phyloP scores from a whole-genome alignment of 1,140 invertebrate genomes.

The Caenorhabditis briggsae region DNA sequence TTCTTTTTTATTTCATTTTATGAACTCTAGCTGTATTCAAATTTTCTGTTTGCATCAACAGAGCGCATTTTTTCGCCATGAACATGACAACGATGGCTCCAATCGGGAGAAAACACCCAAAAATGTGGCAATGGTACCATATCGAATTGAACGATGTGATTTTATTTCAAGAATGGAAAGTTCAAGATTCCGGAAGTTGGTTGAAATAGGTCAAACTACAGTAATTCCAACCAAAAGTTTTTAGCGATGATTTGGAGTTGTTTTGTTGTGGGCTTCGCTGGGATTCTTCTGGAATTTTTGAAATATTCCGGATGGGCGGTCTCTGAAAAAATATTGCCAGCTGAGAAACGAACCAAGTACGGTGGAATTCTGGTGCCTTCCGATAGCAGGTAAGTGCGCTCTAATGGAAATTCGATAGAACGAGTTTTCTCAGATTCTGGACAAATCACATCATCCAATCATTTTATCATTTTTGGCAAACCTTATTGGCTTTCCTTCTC shows the following conservation, averaged over 20 bases:
- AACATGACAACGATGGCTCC: not conserved
- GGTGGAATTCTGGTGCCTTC: conserved; percentile 24
- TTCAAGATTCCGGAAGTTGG: conserved; percentile 6
- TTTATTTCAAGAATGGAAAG: conserved; percentile 20
- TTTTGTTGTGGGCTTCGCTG: conserved; percentile 13
- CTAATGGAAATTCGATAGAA: too few relatives aligned
- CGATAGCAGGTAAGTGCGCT: not conserved
- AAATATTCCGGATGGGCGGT: conserved; percentile 30
- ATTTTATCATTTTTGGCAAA: conserved; percentile 35
- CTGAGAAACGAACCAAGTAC: not conserved
- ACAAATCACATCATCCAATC: conserved; percentile 1
- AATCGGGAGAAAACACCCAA: not conserved
- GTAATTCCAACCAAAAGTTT: not conserved
- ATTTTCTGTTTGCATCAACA: too few relatives aligned
- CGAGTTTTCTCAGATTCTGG: conserved; percentile 22
- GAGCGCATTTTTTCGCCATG: not conserved
- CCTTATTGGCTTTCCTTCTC: conserved; percentile 9
- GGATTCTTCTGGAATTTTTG: conserved; percentile 34
- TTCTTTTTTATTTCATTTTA: too few relatives aligned
- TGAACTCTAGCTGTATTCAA: too few relatives aligned
- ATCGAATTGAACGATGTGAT: conserved; percentile 31
- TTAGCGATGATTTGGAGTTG: conserved; percentile 45
- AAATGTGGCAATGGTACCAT: conserved; percentile 51
- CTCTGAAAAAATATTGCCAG: not conserved
- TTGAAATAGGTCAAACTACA: conserved; percentile 1